Evolutionary conservation across 1,140 invertebrate species (phyloP).

Genomic region (Thaumatotibia leucotreta): DNA sequence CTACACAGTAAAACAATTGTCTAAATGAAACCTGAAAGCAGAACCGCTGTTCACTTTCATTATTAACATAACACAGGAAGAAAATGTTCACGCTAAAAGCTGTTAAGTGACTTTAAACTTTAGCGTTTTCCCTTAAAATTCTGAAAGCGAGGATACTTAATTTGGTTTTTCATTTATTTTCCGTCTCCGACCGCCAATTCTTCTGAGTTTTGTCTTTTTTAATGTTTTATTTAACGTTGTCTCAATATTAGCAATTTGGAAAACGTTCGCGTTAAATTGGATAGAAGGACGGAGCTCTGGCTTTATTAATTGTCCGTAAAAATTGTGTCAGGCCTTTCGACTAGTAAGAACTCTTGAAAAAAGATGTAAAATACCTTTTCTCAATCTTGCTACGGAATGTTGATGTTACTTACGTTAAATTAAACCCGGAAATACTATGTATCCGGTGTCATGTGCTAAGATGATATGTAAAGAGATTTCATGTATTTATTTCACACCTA

Average conservation of each 20-base stretch:
- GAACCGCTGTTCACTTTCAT: background rate
- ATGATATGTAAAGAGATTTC: too few species aligned
- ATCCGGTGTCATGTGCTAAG: too few species aligned
- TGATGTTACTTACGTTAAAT: too few species aligned
- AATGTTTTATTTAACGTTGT: constrained; percentile 8
- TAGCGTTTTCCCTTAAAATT: background rate
- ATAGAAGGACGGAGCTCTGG: background rate
- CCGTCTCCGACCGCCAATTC: background rate
- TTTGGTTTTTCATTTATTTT: constrained; percentile 1
- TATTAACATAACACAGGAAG: background rate
- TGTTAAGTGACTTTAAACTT: background rate
- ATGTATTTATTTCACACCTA: too few species aligned
- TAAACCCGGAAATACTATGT: too few species aligned
- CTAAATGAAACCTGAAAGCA: background rate
- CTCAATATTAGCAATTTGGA: background rate
- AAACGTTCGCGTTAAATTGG: background rate
- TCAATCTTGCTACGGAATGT: too few species aligned
- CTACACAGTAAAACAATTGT: background rate
- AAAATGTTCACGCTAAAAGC: background rate
- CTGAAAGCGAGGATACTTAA: constrained; percentile 1
- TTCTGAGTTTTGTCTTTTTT: background rate
- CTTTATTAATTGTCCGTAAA: background rate
- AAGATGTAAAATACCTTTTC: too few species aligned
- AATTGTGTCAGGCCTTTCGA: background rate
- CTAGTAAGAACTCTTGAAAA: background rate